Conservation (phyloP, 2,113 vertebrate species). For the Thamnaconus septentrionalis region DNA sequence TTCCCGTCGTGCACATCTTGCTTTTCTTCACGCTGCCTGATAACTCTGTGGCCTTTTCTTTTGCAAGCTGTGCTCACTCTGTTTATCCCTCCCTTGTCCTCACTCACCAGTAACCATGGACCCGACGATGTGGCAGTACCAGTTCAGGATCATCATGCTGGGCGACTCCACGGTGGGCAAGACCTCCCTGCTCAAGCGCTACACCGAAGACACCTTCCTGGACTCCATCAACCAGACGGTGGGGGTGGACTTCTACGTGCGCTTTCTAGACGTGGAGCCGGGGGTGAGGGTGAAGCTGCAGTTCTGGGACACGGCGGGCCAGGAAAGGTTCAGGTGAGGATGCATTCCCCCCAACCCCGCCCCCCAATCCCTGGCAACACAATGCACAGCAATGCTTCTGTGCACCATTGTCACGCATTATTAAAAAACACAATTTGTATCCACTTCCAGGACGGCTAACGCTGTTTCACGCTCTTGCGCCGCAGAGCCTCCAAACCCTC, state of each 20-base stretch:
- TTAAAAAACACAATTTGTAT: too few species aligned
- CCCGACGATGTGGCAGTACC: slow-evolving; percentile 82
- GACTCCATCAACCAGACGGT: slow-evolving; percentile 81
- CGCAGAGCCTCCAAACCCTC: not conserved
- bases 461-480: too few species aligned
- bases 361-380: too few species aligned
- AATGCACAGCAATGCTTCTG: too few species aligned
- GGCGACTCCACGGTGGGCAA: slow-evolving; percentile 88
- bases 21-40: slow-evolving; percentile 22
- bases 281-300: slow-evolving; percentile 83
- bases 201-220: slow-evolving; percentile 80
- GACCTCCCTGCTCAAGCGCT: slow-evolving; percentile 82
- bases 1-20: not conserved
- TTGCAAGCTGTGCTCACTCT: not conserved
- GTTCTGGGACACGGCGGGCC: slow-evolving; percentile 90
- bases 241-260: slow-evolving; percentile 85
- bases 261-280: slow-evolving; percentile 82
- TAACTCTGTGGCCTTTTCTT: not conserved
- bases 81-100: not conserved
- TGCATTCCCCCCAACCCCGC: not conserved
- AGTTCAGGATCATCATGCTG: slow-evolving; percentile 87
- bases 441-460: too few species aligned
- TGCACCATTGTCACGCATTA: too few species aligned
- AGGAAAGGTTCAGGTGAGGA: slow-evolving; percentile 86
- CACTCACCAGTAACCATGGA: slow-evolving; percentile 70